Base-by-base conservation (phyloP, 2,888 invertebrate species). In the Smittia aterrima region DNA sequence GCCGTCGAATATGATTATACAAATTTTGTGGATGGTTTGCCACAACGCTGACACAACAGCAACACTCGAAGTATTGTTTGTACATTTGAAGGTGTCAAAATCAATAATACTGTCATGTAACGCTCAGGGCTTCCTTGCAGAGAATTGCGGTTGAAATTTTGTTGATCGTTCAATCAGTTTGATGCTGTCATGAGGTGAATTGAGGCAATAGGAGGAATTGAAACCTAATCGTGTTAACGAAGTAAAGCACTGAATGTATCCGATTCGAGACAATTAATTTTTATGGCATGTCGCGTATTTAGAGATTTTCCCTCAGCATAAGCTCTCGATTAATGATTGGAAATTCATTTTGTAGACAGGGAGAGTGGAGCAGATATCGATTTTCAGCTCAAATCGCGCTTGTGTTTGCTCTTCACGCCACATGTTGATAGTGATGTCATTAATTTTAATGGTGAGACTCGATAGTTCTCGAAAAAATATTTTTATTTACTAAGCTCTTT, bases 381-480 rank as follows among this genome's bases (percentile, higher is more conserved):
- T 6, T 6, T 32, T 32, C 4, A 32, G 3, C 9, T 32, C 32
- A 32, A 32, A n/a, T n/a, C n/a, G 32, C 32, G 32, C 32, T 32
- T 6, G 9, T 6, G 32, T 32, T 32, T 72, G 22, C 72, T 13
- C 27, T 72, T 62, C n/a, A 18, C n/a, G 54, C 41, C 70, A 72
- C 72, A 72, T 72, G 72, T 72, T 58, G 72, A 72, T 62, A 32
- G 58, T 62, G 25, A 38, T 40, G 62, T 53, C 72, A 72, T 72
- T 72, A 72, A 71, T 62, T 72, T 62, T 72, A 72, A 72, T 72
- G 72, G 58, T 53, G 72, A 58, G 27, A 64, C 64, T 58, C 13
- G 3, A 22, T 3, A 22, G 58, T 58, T 47, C 47, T 47, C 47
- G 32, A 32, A 3, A 32, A n/a, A n/a, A n/a, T n/a, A n/a, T n/a